phyloP scores from a whole-genome alignment of 92 coral and sea anemone genomes.

The Palythoa heliodiscus region DNA sequence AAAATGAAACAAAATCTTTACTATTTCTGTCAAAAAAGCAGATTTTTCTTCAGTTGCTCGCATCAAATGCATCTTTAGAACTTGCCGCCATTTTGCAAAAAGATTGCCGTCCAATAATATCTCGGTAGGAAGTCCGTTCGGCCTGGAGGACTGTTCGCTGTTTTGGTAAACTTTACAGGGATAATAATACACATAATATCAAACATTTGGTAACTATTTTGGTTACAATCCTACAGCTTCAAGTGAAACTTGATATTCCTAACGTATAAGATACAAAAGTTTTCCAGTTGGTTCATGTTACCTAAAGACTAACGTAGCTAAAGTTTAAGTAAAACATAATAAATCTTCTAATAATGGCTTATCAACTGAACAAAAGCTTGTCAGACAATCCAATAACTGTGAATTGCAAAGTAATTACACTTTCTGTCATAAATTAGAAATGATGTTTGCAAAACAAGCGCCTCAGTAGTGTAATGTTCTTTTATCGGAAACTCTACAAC shows the following conservation, averaged over 20 bases:
- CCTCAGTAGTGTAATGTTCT: not conserved
- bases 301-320: not conserved
- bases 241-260: not conserved
- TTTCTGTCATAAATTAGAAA: conserved; percentile 8
- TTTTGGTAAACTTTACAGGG: conserved; percentile 21
- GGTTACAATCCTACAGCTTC: not conserved
- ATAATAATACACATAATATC: conserved; percentile 30
- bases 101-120: conserved; percentile 35
- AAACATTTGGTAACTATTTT: not conserved
- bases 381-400: conserved; percentile 14
- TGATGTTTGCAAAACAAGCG: conserved; percentile 11
- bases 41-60: not conserved
- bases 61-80: conserved; percentile 13
- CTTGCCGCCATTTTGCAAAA: conserved; percentile 29
- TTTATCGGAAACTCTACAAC: too few species aligned
- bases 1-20: not conserved
- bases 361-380: not conserved
- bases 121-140: conserved; percentile 25
- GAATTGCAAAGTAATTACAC: not conserved
- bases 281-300: not conserved
- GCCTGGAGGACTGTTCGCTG: conserved; percentile 20
- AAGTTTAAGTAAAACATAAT: not conserved
- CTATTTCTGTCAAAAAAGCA: not conserved
- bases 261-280: not conserved
- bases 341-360: not conserved